Percentiles rank a stretch among this genome's conserved stretches.
These are phyloP conservation scores for Meliscaeva auricollis DNA, from an alignment of 2,888 invertebrate species.

Conservation along the genomic window DNA sequence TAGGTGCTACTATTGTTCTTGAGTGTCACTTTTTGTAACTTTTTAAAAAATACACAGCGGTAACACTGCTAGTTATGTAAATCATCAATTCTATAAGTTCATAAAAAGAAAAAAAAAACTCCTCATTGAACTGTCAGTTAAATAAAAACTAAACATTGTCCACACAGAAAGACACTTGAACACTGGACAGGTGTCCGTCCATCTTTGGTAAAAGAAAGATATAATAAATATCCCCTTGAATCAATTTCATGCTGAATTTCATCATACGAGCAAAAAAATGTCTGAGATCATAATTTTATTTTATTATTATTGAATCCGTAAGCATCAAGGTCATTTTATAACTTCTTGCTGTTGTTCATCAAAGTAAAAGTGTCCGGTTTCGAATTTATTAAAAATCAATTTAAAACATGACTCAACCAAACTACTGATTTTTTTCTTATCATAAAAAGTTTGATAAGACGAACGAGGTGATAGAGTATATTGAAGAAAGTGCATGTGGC, in stretches of 20 bases:
- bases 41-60: too few relatives aligned
- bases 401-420: slow-evolving; percentile 21
- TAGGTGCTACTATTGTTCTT: too few relatives aligned
- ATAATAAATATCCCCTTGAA: slow-evolving; percentile 5
- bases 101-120: slow-evolving; percentile 14
- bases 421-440: background rate
- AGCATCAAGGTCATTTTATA: slow-evolving; percentile 35
- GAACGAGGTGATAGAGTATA: background rate
- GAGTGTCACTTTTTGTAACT: too few relatives aligned
- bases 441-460: background rate
- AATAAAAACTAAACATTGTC: slow-evolving; percentile 21
- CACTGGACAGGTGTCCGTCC: slow-evolving; percentile 58
- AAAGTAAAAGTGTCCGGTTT: background rate
- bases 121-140: slow-evolving; percentile 56
- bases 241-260: slow-evolving; percentile 14
- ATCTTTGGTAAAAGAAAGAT: slow-evolving; percentile 8
- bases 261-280: slow-evolving; percentile 13
- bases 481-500: background rate
- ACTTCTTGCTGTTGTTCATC: background rate
- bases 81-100: too few relatives aligned
- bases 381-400: background rate
- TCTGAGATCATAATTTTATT: slow-evolving; percentile 45
- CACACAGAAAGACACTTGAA: slow-evolving; percentile 21
- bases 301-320: slow-evolving; percentile 9
- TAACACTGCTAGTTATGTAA: too few relatives aligned